Base-by-base conservation (phyloP, 2,888 invertebrate genomes). In the Merodon equestris region DNA sequence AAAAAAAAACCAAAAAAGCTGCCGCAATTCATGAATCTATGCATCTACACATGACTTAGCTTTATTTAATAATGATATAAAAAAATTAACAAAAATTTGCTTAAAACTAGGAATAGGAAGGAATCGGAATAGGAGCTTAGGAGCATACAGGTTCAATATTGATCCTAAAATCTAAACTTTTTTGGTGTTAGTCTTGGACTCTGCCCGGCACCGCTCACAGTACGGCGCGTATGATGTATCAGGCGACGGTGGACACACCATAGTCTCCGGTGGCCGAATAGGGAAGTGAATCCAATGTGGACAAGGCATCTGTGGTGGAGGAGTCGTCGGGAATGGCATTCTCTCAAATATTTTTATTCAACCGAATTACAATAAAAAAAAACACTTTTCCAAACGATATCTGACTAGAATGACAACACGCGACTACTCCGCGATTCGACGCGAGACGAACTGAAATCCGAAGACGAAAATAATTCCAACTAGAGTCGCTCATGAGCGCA, bases 231-330 rank as follows among this genome's bases (percentile, higher is more conserved):
- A 50, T 9, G 64, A 64, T 3, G 50, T 42, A 34, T 79, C 79
- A 34, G 79, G 79, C 7, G 74, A 79, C 9, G 79, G 79, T 60
- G 79, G 79, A 34, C 58, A 56, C 14, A 64, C 79, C 50, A 64
- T 1, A 0, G 68, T 40, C 13, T 9, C 50, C 17, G 61, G 19
- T 13, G 87, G 86, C n/a, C 84, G 84, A 19, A 88, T 85, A 10
- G 88, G 88, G 71, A 88, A 88, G 57, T 87, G 88, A 56, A 86
- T 84, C 88, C 88, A 88, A 64, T 88, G 88, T 14, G 86, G 88
- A 48, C 88, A 88, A 4, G 88, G 88, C 88, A 87, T 86, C 81
- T 87, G 87, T 72, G 83, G 84, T 56, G 87, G 85, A 19, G 85
- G 86, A 84, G 85, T 84, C 45, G 86, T 85, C 66, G 88, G 88